Conservation (phyloP, 2,797 vertebrate genomes). For the Onychomys arenicola region DNA sequence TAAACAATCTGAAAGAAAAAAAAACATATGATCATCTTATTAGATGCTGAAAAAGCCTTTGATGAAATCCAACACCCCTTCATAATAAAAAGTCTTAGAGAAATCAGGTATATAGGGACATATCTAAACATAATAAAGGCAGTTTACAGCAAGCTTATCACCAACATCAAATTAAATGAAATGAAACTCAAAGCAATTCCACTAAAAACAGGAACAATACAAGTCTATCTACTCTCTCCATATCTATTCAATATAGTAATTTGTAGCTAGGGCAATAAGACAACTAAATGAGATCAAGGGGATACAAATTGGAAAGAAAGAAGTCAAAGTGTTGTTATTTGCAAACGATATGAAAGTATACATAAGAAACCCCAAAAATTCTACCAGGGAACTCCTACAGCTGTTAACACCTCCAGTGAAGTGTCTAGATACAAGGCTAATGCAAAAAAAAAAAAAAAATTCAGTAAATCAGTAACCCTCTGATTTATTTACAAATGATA, state of each 20-base stretch:
- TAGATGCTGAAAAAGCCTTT: not conserved
- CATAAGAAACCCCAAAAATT: not conserved
- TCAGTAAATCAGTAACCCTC: not conserved
- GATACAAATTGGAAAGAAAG: not conserved
- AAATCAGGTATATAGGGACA: not conserved
- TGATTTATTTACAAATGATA: not conserved
- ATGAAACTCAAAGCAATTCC: not conserved
- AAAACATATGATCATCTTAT: not conserved
- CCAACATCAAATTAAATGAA: not conserved
- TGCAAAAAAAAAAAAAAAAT: not conserved
- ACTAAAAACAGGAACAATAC: not conserved
- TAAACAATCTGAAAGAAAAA: not conserved
- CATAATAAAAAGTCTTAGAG: not conserved
- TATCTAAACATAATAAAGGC: not conserved
- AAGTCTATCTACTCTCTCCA: not conserved
- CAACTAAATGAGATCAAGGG: not conserved
- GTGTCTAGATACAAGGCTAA: not conserved
- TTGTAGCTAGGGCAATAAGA: not conserved
- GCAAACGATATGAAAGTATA: not conserved
- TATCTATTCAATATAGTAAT: not conserved
- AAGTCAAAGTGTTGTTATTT: not conserved
- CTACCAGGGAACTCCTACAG: not conserved
- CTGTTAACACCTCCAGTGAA: not conserved
- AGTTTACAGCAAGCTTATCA: not conserved
- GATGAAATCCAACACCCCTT: not conserved